These are phyloP conservation scores for Brachystomella parvula DNA, from an alignment of 1,140 invertebrate species.

Conservation along the genomic window DNA sequence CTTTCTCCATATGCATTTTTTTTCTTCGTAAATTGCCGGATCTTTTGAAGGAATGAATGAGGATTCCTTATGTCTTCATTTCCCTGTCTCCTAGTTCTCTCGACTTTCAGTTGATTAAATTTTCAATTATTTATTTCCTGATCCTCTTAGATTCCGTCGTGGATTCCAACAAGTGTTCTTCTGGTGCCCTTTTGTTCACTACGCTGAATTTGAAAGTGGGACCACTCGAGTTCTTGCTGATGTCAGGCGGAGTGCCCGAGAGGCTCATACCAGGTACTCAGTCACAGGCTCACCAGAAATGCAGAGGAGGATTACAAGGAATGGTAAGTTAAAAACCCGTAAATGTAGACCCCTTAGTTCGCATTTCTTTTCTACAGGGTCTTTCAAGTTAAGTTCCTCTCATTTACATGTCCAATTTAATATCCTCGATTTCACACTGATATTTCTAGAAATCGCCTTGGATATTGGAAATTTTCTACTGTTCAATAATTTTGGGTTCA, in stretches of 20 bases:
- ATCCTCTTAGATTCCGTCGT: conserved; percentile 63
- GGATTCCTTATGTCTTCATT: neutral
- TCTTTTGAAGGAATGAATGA: no score
- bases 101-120: neutral
- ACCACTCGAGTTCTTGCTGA: conserved; percentile 50
- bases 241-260: conserved; percentile 50
- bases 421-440: no score
- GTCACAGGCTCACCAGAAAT: conserved; percentile 61
- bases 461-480: no score
- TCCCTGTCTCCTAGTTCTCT: neutral
- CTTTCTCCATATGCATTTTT: no score
- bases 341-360: no score
- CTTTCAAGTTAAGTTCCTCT: no score
- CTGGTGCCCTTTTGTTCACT: conserved; percentile 64
- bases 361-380: no score
- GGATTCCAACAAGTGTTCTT: conserved; percentile 81
- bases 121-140: conserved; percentile 28
- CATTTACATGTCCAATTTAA: no score
- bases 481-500: no score
- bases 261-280: conserved; percentile 59
- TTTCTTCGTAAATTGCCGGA: no score
- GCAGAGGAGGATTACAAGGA: conserved; percentile 58
- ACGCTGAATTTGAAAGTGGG: conserved; percentile 27
- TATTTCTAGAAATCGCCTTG: no score
- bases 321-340: conserved; percentile 54